Evolutionary conservation across 1,140 invertebrate genomes (phyloP).

Genomic region (Hylyphantes graminicola): DNA sequence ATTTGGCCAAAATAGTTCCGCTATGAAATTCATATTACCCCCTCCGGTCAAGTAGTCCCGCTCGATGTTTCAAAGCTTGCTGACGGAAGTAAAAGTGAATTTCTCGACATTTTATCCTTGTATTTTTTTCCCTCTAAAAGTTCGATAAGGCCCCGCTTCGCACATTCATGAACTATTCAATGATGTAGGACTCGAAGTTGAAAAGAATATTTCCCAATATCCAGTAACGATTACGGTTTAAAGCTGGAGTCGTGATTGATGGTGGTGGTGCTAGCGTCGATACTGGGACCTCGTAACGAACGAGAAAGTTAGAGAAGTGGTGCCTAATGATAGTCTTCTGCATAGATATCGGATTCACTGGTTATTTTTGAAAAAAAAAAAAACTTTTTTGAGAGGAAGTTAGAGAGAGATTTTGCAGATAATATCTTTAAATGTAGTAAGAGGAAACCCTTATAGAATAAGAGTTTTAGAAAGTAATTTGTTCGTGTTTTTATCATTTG

Average conservation of each 20-base stretch:
- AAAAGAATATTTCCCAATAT: constrained; percentile 30
- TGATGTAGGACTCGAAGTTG: constrained; percentile 12
- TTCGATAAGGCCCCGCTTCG: constrained; percentile 8
- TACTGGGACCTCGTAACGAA: constrained; percentile 18
- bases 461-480: no score
- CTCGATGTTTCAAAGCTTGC: no score
- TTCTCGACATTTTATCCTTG: no score
- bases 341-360: background rate
- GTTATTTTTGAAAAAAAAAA: background rate
- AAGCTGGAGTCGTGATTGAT: constrained; percentile 25
- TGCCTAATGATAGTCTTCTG: constrained; percentile 29
- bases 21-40: no score
- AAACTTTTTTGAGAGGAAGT: no score
- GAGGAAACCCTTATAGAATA: no score
- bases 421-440: no score
- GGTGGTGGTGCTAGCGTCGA: constrained; percentile 9
- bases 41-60: no score
- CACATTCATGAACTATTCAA: constrained; percentile 34
- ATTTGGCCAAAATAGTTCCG: no score
- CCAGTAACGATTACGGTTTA: constrained; percentile 41
- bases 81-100: no score
- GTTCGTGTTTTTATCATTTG: no score
- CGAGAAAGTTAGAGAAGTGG: background rate
- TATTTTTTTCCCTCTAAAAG: background rate
- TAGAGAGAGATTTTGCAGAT: no score